phyloP scores from a whole-genome alignment of 2,888 invertebrate genomes.

The Steinernema scapterisci region DNA sequence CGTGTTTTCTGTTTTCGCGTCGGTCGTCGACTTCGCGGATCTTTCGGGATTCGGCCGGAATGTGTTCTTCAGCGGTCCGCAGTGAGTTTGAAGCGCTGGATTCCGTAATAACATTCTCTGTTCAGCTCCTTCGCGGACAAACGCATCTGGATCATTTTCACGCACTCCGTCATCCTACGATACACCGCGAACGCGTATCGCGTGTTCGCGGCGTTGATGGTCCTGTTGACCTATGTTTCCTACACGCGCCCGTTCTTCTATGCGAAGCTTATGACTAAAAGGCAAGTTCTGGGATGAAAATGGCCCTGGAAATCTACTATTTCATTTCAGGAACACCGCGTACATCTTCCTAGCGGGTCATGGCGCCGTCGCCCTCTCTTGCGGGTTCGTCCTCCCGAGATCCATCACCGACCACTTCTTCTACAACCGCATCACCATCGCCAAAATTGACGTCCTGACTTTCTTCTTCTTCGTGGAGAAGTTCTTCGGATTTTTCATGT shows the following conservation, averaged over 20 bases:
- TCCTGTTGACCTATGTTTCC: constrained; percentile 11
- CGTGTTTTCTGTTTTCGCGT: not conserved
- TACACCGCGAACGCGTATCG: constrained; percentile 19
- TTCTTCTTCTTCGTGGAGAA: not conserved
- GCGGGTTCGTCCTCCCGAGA: not conserved
- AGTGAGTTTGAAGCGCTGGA: not conserved
- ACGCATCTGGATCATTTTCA: not conserved
- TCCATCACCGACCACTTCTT: not conserved
- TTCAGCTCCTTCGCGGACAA: constrained; percentile 1
- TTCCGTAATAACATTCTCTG: not conserved
- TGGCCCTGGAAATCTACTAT: not conserved
- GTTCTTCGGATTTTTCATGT: constrained; percentile 2
- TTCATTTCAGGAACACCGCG: not conserved
- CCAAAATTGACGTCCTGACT: not conserved
- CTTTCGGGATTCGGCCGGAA: not conserved
- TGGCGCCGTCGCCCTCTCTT: not conserved
- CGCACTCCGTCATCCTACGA: not conserved
- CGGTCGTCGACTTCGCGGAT: not conserved
- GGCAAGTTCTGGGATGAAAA: not conserved
- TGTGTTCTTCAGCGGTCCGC: not conserved
- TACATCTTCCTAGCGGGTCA: constrained; percentile 18
- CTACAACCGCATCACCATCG: not conserved
- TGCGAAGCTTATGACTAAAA: not conserved
- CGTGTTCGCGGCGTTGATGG: constrained; percentile 15
- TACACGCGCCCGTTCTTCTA: constrained; percentile 5